phyloP scores from a whole-genome alignment of 1,140 invertebrate genomes.

The Drosophila tristis region DNA sequence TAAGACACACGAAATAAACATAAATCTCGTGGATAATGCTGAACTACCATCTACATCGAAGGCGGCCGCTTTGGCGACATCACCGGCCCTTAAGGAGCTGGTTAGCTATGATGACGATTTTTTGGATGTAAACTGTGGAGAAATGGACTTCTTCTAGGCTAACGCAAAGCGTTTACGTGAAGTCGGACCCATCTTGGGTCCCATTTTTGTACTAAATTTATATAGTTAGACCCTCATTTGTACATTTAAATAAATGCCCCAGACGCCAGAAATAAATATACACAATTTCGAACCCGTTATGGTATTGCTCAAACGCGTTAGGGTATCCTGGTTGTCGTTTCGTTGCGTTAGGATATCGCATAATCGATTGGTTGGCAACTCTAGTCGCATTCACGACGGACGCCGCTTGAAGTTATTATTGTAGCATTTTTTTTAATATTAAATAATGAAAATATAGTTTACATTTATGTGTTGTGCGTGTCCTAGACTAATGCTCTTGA shows the following conservation, averaged over 20 bases:
- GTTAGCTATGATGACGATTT: constrained; percentile 88
- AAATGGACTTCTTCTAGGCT: constrained; percentile 90
- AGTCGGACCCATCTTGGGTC: constrained; percentile 2
- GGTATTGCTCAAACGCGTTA: neutral
- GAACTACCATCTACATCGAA: constrained; percentile 81
- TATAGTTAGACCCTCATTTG: constrained; percentile 76
- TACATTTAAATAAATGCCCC: constrained; percentile 74
- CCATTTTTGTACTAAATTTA: constrained; percentile 44
- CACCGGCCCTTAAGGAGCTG: constrained; percentile 56
- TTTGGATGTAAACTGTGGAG: constrained; percentile 88
- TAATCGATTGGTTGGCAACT: too few species aligned
- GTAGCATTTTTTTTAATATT: constrained; percentile 16
- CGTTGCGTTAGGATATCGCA: too few species aligned
- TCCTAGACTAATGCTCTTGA: constrained; percentile 17
- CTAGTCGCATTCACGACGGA: constrained; percentile 5
- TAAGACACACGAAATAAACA: constrained; percentile 85
- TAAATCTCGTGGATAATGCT: constrained; percentile 84
- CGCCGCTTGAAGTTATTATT: constrained; percentile 40
- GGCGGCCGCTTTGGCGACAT: constrained; percentile 53
- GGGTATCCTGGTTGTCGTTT: neutral
- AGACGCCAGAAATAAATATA: constrained; percentile 4
- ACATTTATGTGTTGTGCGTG: constrained; percentile 30
- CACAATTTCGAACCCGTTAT: constrained; percentile 16
- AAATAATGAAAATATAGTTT: constrained; percentile 32
- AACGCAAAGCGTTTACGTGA: constrained; percentile 57